phyloP scores from a whole-genome alignment of 2,888 invertebrate genomes.

The Stenurella melanura region DNA sequence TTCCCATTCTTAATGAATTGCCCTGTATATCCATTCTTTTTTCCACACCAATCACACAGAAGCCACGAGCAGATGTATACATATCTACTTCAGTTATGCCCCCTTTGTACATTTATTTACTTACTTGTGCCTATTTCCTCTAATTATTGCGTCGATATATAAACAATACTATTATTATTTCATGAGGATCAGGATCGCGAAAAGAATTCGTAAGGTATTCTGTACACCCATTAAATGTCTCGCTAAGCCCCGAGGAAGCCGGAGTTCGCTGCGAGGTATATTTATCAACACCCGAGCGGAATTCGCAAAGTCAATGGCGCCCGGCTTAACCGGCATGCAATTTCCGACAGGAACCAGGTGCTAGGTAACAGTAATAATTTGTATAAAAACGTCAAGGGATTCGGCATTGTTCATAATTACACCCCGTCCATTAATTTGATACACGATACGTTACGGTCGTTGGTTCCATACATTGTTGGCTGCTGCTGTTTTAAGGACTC shows the following conservation, averaged over 20 bases:
- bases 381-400: constrained; percentile 54
- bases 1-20: too few relatives aligned
- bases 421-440: constrained; percentile 52
- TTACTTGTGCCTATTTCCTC: too few relatives aligned
- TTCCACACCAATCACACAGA: too few relatives aligned
- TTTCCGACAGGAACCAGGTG: constrained; percentile 59
- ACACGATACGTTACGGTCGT: constrained; percentile 52
- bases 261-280: neutral
- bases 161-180: too few relatives aligned
- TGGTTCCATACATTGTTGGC: constrained; percentile 26
- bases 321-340: constrained; percentile 49
- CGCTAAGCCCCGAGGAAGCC: constrained; percentile 1
- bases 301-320: constrained; percentile 39
- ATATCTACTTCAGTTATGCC: too few relatives aligned
- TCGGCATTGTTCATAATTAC: constrained; percentile 56
- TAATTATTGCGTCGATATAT: too few relatives aligned
- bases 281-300: constrained; percentile 17
- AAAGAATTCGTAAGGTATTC: neutral
- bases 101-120: too few relatives aligned
- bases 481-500: constrained; percentile 26
- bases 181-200: too few relatives aligned
- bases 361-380: constrained; percentile 51
- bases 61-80: too few relatives aligned
- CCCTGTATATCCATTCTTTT: too few relatives aligned
- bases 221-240: neutral